Percentiles rank a stretch among this genome's conserved stretches.
phyloP scores from a whole-genome alignment of 64 coral and sea anemone genomes.

The Astreopora myriophthalma region DNA sequence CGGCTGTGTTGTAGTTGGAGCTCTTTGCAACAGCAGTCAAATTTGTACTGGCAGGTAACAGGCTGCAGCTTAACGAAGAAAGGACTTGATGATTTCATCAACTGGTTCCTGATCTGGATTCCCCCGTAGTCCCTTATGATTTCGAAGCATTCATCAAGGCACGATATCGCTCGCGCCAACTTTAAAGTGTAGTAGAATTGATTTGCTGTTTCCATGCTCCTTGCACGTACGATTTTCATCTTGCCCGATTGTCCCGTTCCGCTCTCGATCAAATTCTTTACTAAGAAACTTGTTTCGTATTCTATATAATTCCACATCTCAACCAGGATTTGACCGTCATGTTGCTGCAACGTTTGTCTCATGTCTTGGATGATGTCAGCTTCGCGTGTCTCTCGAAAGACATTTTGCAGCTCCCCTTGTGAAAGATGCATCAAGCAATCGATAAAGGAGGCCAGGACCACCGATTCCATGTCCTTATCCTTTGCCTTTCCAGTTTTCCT shows the following conservation, averaged over 20 bases:
- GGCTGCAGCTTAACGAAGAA: conserved; percentile 43
- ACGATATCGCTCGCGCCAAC: background rate
- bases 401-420: background rate
- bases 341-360: background rate
- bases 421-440: conserved; percentile 10
- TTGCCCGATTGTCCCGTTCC: background rate
- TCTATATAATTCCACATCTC: background rate
- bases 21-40: background rate
- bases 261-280: background rate
- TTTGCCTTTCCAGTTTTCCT: background rate
- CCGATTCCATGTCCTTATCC: background rate
- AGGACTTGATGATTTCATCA: conserved; percentile 25
- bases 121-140: conserved; percentile 23
- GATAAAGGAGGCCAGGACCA: background rate
- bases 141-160: background rate
- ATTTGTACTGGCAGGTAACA: background rate
- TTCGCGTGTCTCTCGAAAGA: background rate
- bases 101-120: background rate
- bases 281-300: background rate
- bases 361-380: background rate
- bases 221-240: conserved; percentile 32
- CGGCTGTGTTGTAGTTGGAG: background rate
- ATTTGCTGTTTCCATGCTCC: conserved; percentile 7
- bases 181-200: conserved; percentile 5
- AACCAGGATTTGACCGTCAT: background rate